Percentiles rank a stretch among this genome's conserved stretches.
Conservation (phyloP, 92 coral and sea anemone species). For the Porites divaricata region DNA sequence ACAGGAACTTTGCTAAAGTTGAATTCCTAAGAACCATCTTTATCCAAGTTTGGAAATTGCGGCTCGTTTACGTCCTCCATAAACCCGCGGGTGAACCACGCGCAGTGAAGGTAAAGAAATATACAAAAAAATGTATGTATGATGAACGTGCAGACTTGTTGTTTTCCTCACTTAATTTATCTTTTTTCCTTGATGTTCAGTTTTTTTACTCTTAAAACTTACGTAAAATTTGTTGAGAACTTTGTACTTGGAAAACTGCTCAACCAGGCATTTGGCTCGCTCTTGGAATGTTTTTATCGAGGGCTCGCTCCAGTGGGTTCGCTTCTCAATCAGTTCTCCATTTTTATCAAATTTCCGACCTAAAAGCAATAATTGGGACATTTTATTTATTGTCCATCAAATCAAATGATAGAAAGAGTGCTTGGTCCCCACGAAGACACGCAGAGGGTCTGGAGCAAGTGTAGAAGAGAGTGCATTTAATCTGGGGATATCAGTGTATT, state of each 20-base stretch:
- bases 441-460: too few relatives aligned
- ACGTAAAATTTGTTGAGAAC: slow-evolving; percentile 93
- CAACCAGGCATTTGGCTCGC: slow-evolving; percentile 90
- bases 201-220: slow-evolving; percentile 26
- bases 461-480: neutral
- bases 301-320: slow-evolving; percentile 84
- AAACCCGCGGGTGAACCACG: too few relatives aligned
- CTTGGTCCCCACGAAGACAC: too few relatives aligned
- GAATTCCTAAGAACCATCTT: too few relatives aligned
- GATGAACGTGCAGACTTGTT: too few relatives aligned
- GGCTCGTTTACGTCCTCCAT: too few relatives aligned
- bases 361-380: neutral
- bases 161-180: too few relatives aligned
- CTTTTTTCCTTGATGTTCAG: neutral
- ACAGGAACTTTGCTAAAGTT: too few relatives aligned
- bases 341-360: slow-evolving; percentile 93
- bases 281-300: slow-evolving; percentile 88
- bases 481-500: too few relatives aligned
- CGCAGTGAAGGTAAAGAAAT: too few relatives aligned
- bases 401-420: neutral
- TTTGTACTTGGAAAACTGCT: slow-evolving; percentile 88
- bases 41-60: too few relatives aligned
- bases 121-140: too few relatives aligned
- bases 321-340: slow-evolving; percentile 86
- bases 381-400: neutral